Percentiles rank a stretch among this genome's conserved stretches.
phyloP scores from a whole-genome alignment of 2,797 vertebrate genomes.

The Rhinatrema bivittatum region DNA sequence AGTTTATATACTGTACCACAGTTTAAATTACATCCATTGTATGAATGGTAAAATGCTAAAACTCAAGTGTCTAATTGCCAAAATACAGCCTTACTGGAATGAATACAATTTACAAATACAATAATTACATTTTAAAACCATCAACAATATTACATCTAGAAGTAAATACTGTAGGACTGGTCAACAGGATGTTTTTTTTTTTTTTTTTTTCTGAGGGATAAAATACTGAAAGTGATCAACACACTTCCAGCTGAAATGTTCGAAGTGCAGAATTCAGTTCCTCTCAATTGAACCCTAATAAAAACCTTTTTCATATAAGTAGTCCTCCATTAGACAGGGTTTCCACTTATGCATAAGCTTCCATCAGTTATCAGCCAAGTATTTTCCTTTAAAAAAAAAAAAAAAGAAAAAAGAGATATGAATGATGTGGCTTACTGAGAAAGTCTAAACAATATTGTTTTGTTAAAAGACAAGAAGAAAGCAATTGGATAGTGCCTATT shows the following conservation, averaged over 20 bases:
- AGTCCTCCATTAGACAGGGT: slow-evolving; percentile 36
- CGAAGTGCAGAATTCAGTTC: slow-evolving; percentile 47
- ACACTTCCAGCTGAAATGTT: slow-evolving; percentile 47
- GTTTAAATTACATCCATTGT: slow-evolving; percentile 69
- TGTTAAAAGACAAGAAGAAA: no score
- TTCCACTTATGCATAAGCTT: slow-evolving; percentile 41
- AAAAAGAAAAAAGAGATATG: neutral
- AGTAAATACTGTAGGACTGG: slow-evolving; percentile 90
- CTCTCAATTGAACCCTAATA: slow-evolving; percentile 40
- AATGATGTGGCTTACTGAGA: no score
- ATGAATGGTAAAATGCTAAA: slow-evolving; percentile 66
- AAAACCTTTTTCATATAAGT: slow-evolving; percentile 46
- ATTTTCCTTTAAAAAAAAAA: slow-evolving; percentile 80
- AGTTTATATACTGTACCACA: slow-evolving; percentile 67
- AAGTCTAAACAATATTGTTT: no score
- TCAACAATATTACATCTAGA: slow-evolving; percentile 76
- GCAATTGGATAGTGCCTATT: no score
- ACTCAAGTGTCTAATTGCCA: slow-evolving; percentile 67
- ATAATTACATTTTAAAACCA: slow-evolving; percentile 93
- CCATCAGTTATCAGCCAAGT: slow-evolving; percentile 91
- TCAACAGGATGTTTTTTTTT: slow-evolving; percentile 58
- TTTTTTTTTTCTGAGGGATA: slow-evolving; percentile 58
- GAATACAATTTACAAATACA: slow-evolving; percentile 86
- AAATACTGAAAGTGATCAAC: slow-evolving; percentile 44
- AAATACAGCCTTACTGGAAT: slow-evolving; percentile 83